phyloP scores from a whole-genome alignment of 2,888 invertebrate species.

The Agonopterix arenella region DNA sequence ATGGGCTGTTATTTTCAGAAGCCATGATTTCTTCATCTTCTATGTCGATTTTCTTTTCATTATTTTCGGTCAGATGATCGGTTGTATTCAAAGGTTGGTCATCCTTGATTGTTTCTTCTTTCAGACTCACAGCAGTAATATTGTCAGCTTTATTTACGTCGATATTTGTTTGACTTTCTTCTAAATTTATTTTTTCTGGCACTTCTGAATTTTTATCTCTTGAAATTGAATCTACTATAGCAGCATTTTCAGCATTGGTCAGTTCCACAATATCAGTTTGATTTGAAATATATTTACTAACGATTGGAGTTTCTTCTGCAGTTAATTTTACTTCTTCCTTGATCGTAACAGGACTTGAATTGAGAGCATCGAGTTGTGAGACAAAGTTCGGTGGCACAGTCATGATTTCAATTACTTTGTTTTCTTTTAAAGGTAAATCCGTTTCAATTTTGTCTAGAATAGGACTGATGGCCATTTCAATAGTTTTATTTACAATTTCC shows the following conservation, averaged over 20 bases:
- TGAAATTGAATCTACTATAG: no score
- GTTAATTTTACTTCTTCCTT: neutral
- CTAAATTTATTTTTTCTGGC: no score
- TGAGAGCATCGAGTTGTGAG: no score
- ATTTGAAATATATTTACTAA: neutral
- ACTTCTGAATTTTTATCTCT: no score
- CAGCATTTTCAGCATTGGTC: neutral
- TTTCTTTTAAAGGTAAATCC: no score
- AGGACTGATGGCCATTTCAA: neutral
- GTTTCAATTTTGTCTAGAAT: neutral
- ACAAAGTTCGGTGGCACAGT: no score
- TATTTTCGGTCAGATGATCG: neutral
- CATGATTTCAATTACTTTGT: no score
- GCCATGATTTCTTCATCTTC: slow-evolving; percentile 36
- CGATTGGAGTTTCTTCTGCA: neutral
- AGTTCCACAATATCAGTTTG: neutral
- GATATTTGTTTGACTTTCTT: no score
- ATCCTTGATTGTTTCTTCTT: no score
- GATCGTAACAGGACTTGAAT: neutral
- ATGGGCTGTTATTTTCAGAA: slow-evolving; percentile 48
- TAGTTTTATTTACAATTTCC: slow-evolving; percentile 23
- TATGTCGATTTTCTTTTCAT: slow-evolving; percentile 3
- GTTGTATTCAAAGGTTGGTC: neutral
- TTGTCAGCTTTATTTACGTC: no score
- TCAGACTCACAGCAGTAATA: no score